Base-by-base conservation (phyloP, 2,888 invertebrate genomes). In the Mechanitis mazaeus region DNA sequence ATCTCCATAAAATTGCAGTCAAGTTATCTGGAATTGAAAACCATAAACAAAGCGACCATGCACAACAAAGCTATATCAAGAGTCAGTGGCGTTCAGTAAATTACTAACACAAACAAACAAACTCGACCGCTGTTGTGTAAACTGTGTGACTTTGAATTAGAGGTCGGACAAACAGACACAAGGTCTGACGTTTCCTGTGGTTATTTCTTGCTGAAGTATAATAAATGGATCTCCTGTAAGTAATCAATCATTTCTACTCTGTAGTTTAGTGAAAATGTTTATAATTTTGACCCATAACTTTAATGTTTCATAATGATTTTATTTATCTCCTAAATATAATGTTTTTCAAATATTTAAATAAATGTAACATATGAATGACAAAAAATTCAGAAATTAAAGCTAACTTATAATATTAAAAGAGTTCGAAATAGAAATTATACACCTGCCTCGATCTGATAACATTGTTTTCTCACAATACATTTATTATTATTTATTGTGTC, bases 111-210 rank as follows among this genome's bases (percentile, higher is more conserved):
- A 76, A 79, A 80, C 74, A 81, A 72, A 75, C 75, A 69, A 58
- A 59, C 56, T 61, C 72, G 74, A 69, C 78, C 76, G 75, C 76
- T 73, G 77, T 77, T 79, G 75, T 75, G 76, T 77, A 82, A 81
- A 80, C 80, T 80, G 79, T 83, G 83, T 83, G 81, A 81, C 83
- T 82, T 83, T 77, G 82, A 83, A 83, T 85, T 83, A 83, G 76
- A 77, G 76, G 72, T 72, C 69, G 75, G 74, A 78, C 79, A 79
- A 80, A 81, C 80, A 82, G 77, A 80, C 77, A 70, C 72, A 75
- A 72, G 74, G 69, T 50, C 57, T 54, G 42, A 61, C 60, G 50
- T 50, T 45, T 59, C 59, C 60, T 50, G 33, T 54, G 59, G 56
- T 59, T 64, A 66, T 64, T 68, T 65, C 62, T 63, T 57, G 54